phyloP scores from a whole-genome alignment of 1,140 invertebrate genomes.

The Chironomus tepperi region DNA sequence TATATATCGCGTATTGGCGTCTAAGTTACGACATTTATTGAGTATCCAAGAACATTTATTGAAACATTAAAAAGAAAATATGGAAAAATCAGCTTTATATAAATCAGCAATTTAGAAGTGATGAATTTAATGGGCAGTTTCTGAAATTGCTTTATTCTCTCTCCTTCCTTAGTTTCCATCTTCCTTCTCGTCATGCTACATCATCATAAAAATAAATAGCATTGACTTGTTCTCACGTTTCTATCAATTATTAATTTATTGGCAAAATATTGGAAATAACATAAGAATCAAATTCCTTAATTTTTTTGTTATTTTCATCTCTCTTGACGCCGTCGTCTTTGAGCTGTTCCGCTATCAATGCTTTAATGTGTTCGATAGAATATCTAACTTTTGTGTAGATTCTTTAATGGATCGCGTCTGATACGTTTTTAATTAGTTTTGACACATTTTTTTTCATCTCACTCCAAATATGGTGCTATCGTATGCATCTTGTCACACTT shows the following conservation, averaged over 20 bases:
- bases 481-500: too few relatives aligned
- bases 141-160: not conserved
- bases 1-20: not conserved
- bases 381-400: too few relatives aligned
- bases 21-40: slow-evolving; percentile 3
- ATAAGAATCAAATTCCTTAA: slow-evolving; percentile 2
- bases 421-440: too few relatives aligned
- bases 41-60: not conserved
- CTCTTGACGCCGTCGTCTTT: not conserved
- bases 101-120: slow-evolving; percentile 17
- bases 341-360: too few relatives aligned
- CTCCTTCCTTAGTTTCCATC: too few relatives aligned
- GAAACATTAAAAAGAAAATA: slow-evolving; percentile 18
- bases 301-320: not conserved
- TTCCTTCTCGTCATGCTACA: not conserved
- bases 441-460: too few relatives aligned
- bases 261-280: not conserved
- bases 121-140: slow-evolving; percentile 17
- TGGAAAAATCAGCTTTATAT: not conserved
- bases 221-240: not conserved
- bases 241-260: slow-evolving; percentile 10
- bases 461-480: too few relatives aligned
- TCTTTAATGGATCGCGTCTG: too few relatives aligned
- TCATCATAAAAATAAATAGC: not conserved
- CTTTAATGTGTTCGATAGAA: too few relatives aligned